Conservation (phyloP, 2,888 invertebrate genomes). For the Stomorhina lunata region DNA sequence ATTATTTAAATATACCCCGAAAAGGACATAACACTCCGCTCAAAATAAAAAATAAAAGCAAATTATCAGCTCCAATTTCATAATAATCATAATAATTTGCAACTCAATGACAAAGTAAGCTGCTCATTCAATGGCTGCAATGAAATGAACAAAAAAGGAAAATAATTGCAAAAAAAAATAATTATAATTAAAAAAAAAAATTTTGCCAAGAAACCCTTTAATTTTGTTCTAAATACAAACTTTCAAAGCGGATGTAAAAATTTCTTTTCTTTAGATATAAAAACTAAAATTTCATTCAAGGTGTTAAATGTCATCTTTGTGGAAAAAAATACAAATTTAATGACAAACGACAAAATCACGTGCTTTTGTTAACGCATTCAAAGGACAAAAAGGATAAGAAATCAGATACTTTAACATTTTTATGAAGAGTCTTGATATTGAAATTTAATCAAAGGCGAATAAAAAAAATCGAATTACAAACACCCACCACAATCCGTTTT, state of each 20-base stretch:
- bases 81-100: slow-evolving; percentile 55
- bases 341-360: slow-evolving; percentile 56
- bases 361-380: slow-evolving; percentile 48
- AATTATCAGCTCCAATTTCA: slow-evolving; percentile 48
- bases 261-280: no score
- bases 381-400: slow-evolving; percentile 52
- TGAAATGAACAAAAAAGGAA: slow-evolving; percentile 20
- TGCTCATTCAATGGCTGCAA: not conserved
- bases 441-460: slow-evolving; percentile 5
- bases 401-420: slow-evolving; percentile 53
- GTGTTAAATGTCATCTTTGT: slow-evolving; percentile 55
- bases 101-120: slow-evolving; percentile 16
- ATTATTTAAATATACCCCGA: no score
- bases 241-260: slow-evolving; percentile 63
- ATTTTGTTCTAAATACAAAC: slow-evolving; percentile 43
- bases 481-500: slow-evolving; percentile 61
- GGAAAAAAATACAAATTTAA: not conserved
- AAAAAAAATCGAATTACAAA: not conserved
- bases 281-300: slow-evolving; percentile 34
- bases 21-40: no score
- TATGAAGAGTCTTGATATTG: not conserved
- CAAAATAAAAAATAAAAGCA: no score
- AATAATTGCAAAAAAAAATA: no score
- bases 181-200: slow-evolving; percentile 20
- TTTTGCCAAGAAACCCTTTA: slow-evolving; percentile 58